phyloP scores from a whole-genome alignment of 2,113 vertebrate species.

The Protomyctophum bolini region DNA sequence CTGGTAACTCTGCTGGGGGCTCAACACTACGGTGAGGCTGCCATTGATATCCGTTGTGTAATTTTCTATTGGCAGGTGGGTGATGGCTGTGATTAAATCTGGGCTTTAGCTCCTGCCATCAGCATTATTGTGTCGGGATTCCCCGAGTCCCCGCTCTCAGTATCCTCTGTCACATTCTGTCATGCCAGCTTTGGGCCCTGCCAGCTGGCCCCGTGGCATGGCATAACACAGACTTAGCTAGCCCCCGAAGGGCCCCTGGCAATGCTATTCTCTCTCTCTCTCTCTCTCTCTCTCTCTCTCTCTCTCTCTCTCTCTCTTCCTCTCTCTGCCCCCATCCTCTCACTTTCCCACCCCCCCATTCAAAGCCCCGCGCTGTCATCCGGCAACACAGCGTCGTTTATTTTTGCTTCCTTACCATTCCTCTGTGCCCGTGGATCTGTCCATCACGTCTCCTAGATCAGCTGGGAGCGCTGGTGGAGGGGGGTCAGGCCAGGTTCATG shows the following conservation, averaged over 20 bases:
- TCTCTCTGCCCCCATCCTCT: conserved; percentile 19
- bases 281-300: conserved; percentile 13
- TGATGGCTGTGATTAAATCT: conserved; percentile 81
- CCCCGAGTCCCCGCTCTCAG: conserved; percentile 72
- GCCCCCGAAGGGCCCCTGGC: conserved; percentile 42
- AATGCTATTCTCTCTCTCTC: conserved; percentile 9
- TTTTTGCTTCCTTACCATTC: conserved; percentile 45
- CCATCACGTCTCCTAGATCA: conserved; percentile 47
- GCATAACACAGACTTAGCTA: conserved; percentile 65
- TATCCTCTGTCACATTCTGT: conserved; percentile 81
- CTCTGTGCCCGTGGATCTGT: conserved; percentile 31
- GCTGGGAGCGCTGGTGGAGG: conserved; percentile 11
- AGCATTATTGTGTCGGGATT: conserved; percentile 81
- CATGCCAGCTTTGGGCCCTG: conserved; percentile 75
- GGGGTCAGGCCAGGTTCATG: conserved; percentile 61
- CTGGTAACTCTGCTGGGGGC: conserved; percentile 59
- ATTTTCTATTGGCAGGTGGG: conserved; percentile 81
- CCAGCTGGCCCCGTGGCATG: conserved; percentile 73
- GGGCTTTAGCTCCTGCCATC: conserved; percentile 74
- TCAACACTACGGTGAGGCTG: conserved; percentile 57
- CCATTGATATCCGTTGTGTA: conserved; percentile 70
- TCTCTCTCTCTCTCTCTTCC: conserved; percentile 1
- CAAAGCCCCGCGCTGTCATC: conserved; percentile 38
- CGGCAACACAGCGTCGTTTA: conserved; percentile 45
- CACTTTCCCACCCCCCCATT: conserved; percentile 24